Base-by-base conservation (phyloP, 2,797 vertebrate genomes). In the Rachycentron canadum region DNA sequence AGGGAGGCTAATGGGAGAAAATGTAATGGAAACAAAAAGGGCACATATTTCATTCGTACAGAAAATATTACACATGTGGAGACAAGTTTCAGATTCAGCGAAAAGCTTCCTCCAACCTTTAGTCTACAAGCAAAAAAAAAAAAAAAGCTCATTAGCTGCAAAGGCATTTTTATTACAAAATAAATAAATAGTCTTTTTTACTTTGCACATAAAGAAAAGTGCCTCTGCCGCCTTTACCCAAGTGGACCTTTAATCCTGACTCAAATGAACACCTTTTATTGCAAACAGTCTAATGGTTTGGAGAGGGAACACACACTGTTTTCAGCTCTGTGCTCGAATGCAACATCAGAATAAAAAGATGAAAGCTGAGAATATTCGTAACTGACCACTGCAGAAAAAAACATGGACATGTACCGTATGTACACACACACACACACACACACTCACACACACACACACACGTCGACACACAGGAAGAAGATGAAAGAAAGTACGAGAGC, bases 1-100 rank as follows among this genome's bases (percentile, higher is more conserved):
- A 99, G 95, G 52, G 98, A 99, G 56, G 97, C 98, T 99, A 81
- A 32, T 3, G 49, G 78, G 21, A 47, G 25, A 56, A 47, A 38
- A 13, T 6, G 38, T 1, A 32, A 50, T 14, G 43, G 47, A 57
- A 38, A 47, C 66, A 50, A 75, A 40, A 76, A 41, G 21, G 21
- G n/a, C 3, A 58, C 3, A 36, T 1, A 21, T 59, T 58, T 63
- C 0, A 52, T 72, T 49, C 50, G 40, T 5, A 38, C n/a, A 52
- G 59, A 52, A 5, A 16, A 50, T 4, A 32, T 1, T 21, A 43
- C 43, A 56, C 4, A 13, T 11, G 36, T 63, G 36, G 61, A 84
- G 25, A 52, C 21, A 41, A 43, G 26, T 49, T 61, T 66, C 21
- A 25, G 1, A 63, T 55, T 41, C 16, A 5, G 25, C 34, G 16